Conservation (phyloP, 2,113 vertebrate genomes). For the Silurus meridionalis region DNA sequence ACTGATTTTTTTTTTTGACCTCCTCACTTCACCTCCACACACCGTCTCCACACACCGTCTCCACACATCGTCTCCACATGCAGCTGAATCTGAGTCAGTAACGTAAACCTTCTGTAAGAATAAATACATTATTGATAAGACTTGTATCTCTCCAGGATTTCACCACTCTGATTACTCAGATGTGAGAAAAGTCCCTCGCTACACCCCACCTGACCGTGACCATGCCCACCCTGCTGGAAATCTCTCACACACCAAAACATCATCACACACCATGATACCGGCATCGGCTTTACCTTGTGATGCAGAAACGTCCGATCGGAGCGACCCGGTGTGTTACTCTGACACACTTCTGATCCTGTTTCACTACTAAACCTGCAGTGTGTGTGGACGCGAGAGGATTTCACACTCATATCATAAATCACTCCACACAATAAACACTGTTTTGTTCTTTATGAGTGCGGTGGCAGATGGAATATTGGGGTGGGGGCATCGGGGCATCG, state of each 20-base stretch:
- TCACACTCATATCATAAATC: slow-evolving; percentile 40
- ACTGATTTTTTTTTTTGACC: background rate
- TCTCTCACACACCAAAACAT: too few relatives aligned
- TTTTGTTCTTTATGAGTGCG: slow-evolving; percentile 9
- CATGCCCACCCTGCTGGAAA: too few relatives aligned
- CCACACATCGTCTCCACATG: background rate
- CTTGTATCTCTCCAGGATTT: background rate
- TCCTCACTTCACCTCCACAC: background rate
- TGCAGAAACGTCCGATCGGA: background rate
- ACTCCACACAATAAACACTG: slow-evolving; percentile 30
- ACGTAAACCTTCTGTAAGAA: background rate
- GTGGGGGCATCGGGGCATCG: background rate
- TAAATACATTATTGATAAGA: background rate
- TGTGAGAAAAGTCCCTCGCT: too few relatives aligned
- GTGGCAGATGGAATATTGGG: slow-evolving; percentile 45
- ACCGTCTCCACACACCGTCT: too few relatives aligned
- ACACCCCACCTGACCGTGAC: too few relatives aligned
- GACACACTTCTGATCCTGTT: background rate
- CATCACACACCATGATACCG: too few relatives aligned
- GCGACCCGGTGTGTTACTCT: background rate
- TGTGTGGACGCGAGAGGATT: slow-evolving; percentile 23
- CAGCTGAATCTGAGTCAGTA: background rate
- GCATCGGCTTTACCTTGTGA: too few relatives aligned
- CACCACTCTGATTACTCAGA: background rate
- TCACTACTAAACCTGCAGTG: slow-evolving; percentile 16